Base-by-base conservation (phyloP, 1,140 invertebrate genomes). In the Caenorhabditis tropicalis region DNA sequence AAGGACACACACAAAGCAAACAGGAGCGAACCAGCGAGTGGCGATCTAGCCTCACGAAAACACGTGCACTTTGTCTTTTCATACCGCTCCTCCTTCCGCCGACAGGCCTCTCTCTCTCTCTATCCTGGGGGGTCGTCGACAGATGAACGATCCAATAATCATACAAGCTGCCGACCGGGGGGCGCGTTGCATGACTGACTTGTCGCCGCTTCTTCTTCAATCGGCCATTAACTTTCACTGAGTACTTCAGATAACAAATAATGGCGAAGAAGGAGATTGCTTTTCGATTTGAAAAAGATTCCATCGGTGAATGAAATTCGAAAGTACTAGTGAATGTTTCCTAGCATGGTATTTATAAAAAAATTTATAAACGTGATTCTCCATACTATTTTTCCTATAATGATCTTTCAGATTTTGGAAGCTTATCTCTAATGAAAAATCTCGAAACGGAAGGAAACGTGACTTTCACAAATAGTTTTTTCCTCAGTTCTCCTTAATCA, bases 11-110 rank as follows among this genome's bases (percentile, higher is more conserved):
- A 70, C 16, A 56, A 74, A 74, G 65, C 65, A 74, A 74, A 74
- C 36, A 74, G 65, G 36, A 74, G 65, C 33, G 36, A 46, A 74
- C 65, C 65, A 74, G 36, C 65, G 65, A 74, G 65, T 74, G 65
- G 65, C 65, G 65, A 74, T 74, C 65, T 74, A 74, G 36, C 36
- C 65, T 74, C 65, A 74, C 65, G 65, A 74, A 74, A 74, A 74
- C 65, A 74, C 65, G 65, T 74, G 65, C 65, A 74, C 65, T 74
- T 74, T 74, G 65, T 74, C 65, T 74, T 74, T 74, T 74, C 65
- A 74, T 74, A 46, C 65, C 65, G 60, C 60, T 5, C 15, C 58
- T 9, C 9, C 31, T 3, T 4, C 31, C 58, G 15, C 29, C 39
- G 39, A 43, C 39, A n/a, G 16, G 16, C 15, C 19, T 56, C 53